Evolutionary conservation across 53 echinoderm and acorn worm genomes (phyloP).

Genomic region (Stichopus horrens): DNA sequence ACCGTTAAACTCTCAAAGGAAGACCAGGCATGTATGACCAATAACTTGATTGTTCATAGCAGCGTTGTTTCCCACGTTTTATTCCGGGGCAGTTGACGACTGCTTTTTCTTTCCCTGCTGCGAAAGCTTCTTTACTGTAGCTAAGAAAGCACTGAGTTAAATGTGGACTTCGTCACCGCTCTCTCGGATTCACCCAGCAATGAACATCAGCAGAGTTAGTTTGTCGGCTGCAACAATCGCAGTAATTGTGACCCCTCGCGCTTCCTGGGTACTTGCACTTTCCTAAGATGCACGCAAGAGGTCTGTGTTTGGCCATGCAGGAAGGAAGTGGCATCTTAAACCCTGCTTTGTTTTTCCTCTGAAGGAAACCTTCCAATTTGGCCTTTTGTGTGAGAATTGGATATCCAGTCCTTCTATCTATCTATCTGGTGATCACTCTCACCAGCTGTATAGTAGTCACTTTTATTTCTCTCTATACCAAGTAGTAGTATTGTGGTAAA

Average conservation of each 20-base stretch:
- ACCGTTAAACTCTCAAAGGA: not conserved
- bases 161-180: no score
- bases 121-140: no score
- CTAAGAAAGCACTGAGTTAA: no score
- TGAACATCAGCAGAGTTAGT: not conserved
- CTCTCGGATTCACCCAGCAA: no score
- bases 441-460: not conserved
- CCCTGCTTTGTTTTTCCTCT: slow-evolving; percentile 45
- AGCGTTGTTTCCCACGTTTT: not conserved
- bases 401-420: slow-evolving; percentile 25
- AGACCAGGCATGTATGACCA: slow-evolving; percentile 5
- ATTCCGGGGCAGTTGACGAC: no score
- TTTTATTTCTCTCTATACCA: not conserved
- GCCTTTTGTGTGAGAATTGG: slow-evolving; percentile 36
- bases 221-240: not conserved
- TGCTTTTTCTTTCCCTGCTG: no score
- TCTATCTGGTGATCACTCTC: not conserved
- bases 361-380: slow-evolving; percentile 46
- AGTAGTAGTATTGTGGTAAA: not conserved
- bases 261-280: slow-evolving; percentile 45
- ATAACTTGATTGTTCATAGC: not conserved
- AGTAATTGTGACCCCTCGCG: slow-evolving; percentile 14
- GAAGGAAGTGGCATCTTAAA: slow-evolving; percentile 47
- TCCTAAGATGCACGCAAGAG: slow-evolving; percentile 46
- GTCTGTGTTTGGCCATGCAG: slow-evolving; percentile 41